phyloP scores from a whole-genome alignment of 1,140 invertebrate genomes.

The Apis laboriosa region DNA sequence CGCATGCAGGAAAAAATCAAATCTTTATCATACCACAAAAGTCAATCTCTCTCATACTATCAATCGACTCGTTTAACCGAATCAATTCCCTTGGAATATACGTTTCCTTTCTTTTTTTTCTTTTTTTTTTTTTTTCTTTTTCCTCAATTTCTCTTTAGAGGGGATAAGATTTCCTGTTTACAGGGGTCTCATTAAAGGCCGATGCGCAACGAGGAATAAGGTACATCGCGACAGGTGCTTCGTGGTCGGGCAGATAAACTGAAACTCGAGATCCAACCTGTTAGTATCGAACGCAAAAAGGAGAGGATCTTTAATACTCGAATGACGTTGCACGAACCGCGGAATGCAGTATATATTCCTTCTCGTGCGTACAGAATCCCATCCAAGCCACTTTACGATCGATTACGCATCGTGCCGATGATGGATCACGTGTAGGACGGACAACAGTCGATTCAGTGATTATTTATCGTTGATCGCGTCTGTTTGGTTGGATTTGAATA shows the following conservation, averaged over 20 bases:
- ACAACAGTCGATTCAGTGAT: background rate
- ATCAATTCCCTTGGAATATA: background rate
- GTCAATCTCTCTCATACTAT: background rate
- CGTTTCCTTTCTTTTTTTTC: background rate
- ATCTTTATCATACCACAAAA: background rate
- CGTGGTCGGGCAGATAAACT: slow-evolving; percentile 33
- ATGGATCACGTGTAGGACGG: slow-evolving; percentile 13
- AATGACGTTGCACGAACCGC: slow-evolving; percentile 42
- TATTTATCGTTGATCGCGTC: slow-evolving; percentile 3
- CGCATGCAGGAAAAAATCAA: background rate
- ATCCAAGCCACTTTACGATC: slow-evolving; percentile 67
- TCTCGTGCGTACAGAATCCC: background rate
- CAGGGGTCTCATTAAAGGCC: slow-evolving; percentile 39
- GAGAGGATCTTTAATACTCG: slow-evolving; percentile 32
- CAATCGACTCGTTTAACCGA: slow-evolving; percentile 18
- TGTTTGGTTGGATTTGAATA: background rate
- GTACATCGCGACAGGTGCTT: slow-evolving; percentile 45
- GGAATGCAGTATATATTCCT: slow-evolving; percentile 35
- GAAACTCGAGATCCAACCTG: slow-evolving; percentile 32
- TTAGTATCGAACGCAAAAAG: background rate
- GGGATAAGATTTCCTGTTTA: slow-evolving; percentile 31
- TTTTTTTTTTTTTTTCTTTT: too few relatives aligned
- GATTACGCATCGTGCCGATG: slow-evolving; percentile 64
- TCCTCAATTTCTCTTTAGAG: too few relatives aligned
- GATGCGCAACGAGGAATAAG: slow-evolving; percentile 30